These are phyloP conservation scores for Prionailurus viverrinus DNA, from an alignment of 2,113 vertebrate species.

Conservation along the genomic window DNA sequence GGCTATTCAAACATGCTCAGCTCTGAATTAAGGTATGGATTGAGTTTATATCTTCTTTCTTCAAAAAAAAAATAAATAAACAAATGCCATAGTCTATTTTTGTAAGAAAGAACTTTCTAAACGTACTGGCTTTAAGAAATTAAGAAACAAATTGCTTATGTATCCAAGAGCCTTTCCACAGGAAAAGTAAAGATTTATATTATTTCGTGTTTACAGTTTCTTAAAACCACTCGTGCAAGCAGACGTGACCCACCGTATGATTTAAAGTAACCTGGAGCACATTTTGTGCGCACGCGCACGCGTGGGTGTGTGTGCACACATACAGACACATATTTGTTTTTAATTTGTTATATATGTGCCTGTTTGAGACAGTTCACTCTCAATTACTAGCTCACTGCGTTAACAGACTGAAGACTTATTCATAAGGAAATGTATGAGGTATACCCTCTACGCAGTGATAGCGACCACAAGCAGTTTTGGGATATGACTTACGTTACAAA, in stretches of 20 bases:
- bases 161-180: neutral
- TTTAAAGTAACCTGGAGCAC: neutral
- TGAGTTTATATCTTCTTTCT: neutral
- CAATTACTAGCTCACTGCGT: neutral
- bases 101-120: constrained; percentile 14
- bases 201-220: constrained; percentile 29
- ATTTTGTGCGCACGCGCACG: no score
- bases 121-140: neutral
- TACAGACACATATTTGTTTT: neutral
- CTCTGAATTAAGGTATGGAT: neutral
- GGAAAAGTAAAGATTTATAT: constrained; percentile 8
- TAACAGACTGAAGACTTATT: constrained; percentile 37
- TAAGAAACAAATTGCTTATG: neutral
- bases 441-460: neutral
- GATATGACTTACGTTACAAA: neutral
- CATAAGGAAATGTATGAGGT: constrained; percentile 13
- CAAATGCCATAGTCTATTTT: neutral
- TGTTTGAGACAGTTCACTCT: constrained; percentile 51
- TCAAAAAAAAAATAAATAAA: neutral
- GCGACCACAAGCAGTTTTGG: neutral
- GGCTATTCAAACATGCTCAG: neutral
- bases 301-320: neutral
- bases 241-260: neutral
- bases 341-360: constrained; percentile 27
- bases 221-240: neutral